These are phyloP conservation scores for Psephotus haematonotus DNA, from an alignment of 2,113 vertebrate species.

Conservation along the genomic window DNA sequence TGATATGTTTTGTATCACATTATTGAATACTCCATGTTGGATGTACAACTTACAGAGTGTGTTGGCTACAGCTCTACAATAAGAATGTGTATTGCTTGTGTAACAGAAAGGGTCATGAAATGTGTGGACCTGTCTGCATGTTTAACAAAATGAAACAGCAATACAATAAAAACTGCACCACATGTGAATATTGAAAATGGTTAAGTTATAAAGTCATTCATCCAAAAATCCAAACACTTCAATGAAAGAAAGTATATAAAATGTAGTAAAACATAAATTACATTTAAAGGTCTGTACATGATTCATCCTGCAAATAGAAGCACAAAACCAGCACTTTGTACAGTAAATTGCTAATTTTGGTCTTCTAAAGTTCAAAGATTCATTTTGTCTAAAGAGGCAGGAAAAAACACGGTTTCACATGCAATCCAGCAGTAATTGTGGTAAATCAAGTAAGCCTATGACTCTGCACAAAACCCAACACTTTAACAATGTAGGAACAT, in stretches of 20 bases:
- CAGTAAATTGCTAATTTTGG: constrained; percentile 58
- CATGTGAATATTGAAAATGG: constrained; percentile 64
- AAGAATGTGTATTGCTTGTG: background rate
- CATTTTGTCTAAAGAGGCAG: constrained; percentile 26
- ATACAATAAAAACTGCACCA: constrained; percentile 56
- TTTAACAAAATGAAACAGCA: constrained; percentile 47
- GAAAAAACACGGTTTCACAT: constrained; percentile 29
- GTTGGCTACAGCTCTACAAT: constrained; percentile 46
- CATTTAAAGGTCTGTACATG: constrained; percentile 82
- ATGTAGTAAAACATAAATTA: constrained; percentile 87
- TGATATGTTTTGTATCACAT: constrained; percentile 68
- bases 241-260: constrained; percentile 70
- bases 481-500: background rate
- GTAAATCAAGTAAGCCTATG: constrained; percentile 40
- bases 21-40: constrained; percentile 73
- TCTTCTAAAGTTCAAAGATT: constrained; percentile 48
- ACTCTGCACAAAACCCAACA: constrained; percentile 3
- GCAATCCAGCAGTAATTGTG: constrained; percentile 56
- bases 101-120: constrained; percentile 67
- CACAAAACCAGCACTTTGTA: constrained; percentile 67
- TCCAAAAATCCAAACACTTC: constrained; percentile 66
- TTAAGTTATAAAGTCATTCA: constrained; percentile 76
- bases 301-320: constrained; percentile 67
- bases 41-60: constrained; percentile 61
- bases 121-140: constrained; percentile 66